A percentile compares a stretch with the other conserved stretches of the same genome.
phyloP scores from a whole-genome alignment of 2,113 vertebrate species.

The Carassius auratus region DNA sequence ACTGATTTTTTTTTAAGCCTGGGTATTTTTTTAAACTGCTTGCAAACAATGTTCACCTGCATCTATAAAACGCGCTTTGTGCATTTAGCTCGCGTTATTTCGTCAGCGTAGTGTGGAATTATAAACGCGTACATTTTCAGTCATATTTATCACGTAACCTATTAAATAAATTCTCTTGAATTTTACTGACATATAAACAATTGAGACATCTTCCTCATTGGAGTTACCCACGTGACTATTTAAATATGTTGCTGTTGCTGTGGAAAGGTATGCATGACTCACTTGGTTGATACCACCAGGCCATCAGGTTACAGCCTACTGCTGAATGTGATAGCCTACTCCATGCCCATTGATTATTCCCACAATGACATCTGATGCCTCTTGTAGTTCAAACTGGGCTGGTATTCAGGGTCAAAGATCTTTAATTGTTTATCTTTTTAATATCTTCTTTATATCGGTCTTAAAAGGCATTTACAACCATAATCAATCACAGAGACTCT shows the following conservation, averaged over 20 bases:
- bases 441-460: neutral
- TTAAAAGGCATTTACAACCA: neutral
- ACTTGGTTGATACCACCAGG: slow-evolving; percentile 20
- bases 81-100: neutral
- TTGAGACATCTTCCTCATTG: too few relatives aligned
- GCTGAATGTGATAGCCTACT: slow-evolving; percentile 39
- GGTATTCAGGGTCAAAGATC: neutral
- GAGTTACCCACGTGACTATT: neutral
- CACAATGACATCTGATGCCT: neutral
- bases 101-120: neutral
- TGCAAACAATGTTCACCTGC: neutral
- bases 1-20: neutral
- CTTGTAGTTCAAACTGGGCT: neutral
- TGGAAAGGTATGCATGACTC: slow-evolving; percentile 21
- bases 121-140: neutral
- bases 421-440: neutral
- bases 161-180: neutral
- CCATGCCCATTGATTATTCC: slow-evolving; percentile 9
- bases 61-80: neutral
- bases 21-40: neutral
- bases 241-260: slow-evolving; percentile 12
- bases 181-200: neutral
- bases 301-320: slow-evolving; percentile 20
- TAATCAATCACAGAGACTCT: neutral
- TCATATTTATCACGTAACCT: neutral